Evolutionary conservation across 2,797 vertebrate species (phyloP).

Genomic region (Garrulus glandarius): DNA sequence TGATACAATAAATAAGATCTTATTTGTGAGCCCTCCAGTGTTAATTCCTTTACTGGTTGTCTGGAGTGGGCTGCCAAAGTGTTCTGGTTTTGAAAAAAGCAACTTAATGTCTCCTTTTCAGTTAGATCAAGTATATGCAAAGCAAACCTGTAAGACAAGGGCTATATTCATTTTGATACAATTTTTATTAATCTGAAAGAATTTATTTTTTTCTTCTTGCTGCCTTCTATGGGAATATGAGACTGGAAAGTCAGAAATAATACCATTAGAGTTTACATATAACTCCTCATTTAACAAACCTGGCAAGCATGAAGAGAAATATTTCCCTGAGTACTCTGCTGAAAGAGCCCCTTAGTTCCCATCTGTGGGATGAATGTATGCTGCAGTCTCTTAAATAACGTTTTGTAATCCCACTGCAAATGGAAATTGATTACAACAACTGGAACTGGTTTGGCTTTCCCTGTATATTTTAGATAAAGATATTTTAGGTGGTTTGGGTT

Average conservation of each 20-base stretch:
- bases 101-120: not conserved
- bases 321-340: not conserved
- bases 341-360: not conserved
- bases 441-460: not conserved
- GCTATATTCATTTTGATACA: not conserved
- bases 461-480: not conserved
- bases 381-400: not conserved
- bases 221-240: not conserved
- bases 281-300: not conserved
- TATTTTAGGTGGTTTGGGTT: not conserved
- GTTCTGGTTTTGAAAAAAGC: not conserved
- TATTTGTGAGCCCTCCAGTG: not conserved
- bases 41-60: not conserved
- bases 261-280: not conserved
- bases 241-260: not conserved
- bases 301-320: not conserved
- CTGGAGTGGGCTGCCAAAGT: not conserved
- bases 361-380: not conserved
- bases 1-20: not conserved
- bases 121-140: not conserved
- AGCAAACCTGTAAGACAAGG: not conserved
- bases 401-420: not conserved
- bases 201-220: not conserved
- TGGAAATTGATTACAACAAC: not conserved
- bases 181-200: not conserved